phyloP scores from a whole-genome alignment of 2,113 vertebrate genomes.

The Sigmodon hispidus region DNA sequence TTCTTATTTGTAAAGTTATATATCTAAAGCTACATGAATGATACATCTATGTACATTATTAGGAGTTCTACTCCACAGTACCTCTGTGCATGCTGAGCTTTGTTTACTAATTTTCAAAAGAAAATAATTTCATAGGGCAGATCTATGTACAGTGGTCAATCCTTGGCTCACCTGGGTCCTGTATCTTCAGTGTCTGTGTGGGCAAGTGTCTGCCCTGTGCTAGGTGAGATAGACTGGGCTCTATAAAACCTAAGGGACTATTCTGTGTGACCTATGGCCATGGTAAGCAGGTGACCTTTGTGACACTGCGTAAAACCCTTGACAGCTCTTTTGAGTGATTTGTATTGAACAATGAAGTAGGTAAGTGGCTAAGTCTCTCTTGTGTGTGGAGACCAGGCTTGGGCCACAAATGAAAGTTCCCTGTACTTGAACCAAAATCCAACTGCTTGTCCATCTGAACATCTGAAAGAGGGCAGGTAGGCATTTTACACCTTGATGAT shows the following conservation, averaged over 20 bases:
- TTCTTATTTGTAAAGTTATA: slow-evolving; percentile 86
- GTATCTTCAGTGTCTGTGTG: slow-evolving; percentile 66
- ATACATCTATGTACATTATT: slow-evolving; percentile 91
- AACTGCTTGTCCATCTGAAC: slow-evolving; percentile 64
- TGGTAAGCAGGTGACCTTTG: slow-evolving; percentile 27
- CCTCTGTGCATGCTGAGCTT: slow-evolving; percentile 93
- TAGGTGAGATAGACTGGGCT: slow-evolving; percentile 32
- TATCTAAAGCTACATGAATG: slow-evolving; percentile 87
- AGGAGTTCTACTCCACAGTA: slow-evolving; percentile 89
- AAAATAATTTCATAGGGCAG: slow-evolving; percentile 92
- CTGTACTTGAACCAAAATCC: slow-evolving; percentile 64
- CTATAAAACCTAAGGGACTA: slow-evolving; percentile 43
- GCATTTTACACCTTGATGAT: slow-evolving; percentile 76
- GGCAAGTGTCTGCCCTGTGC: slow-evolving; percentile 48
- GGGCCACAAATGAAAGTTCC: slow-evolving; percentile 22
- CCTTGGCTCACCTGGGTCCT: slow-evolving; percentile 76
- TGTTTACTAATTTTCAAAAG: slow-evolving; percentile 88
- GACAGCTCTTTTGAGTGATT: not conserved
- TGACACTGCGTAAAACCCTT: not conserved
- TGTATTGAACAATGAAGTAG: slow-evolving; percentile 23
- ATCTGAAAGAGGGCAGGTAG: slow-evolving; percentile 75
- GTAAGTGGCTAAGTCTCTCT: not conserved
- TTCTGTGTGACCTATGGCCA: slow-evolving; percentile 5
- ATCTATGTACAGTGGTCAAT: slow-evolving; percentile 91
- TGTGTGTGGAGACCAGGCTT: slow-evolving; percentile 47